Percentiles rank a stretch among this genome's conserved stretches.
phyloP scores from a whole-genome alignment of 2,888 invertebrate genomes.

The Idaea aversata region DNA sequence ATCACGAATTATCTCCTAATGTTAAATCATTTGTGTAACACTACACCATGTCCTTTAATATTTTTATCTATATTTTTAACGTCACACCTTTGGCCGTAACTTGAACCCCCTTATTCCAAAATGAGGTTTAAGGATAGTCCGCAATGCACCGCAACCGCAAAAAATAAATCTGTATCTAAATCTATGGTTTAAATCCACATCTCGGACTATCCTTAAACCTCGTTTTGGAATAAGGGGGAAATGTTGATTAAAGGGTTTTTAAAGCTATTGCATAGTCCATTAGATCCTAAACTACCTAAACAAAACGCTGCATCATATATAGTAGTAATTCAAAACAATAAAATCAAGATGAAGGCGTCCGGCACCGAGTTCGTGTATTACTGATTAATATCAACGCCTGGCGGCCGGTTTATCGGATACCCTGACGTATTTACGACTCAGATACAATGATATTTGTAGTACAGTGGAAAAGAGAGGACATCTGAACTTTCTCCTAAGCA shows the following conservation, averaged over 20 bases:
- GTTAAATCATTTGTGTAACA: too few species aligned
- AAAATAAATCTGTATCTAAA: too few species aligned
- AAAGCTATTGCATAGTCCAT: not conserved
- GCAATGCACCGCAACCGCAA: too few species aligned
- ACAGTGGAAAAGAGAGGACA: not conserved
- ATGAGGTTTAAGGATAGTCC: too few species aligned
- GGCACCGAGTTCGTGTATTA: conserved; percentile 28
- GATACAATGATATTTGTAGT: not conserved
- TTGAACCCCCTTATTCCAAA: too few species aligned
- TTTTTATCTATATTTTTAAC: too few species aligned
- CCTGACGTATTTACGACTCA: conserved; percentile 43
- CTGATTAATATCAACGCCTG: conserved; percentile 32
- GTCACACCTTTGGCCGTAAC: too few species aligned
- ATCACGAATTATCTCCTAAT: too few species aligned
- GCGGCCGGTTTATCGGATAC: conserved; percentile 29
- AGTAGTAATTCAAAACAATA: conserved; percentile 28
- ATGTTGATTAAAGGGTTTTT: not conserved
- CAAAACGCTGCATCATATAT: conserved; percentile 4
- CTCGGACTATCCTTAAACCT: too few species aligned
- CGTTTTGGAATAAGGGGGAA: too few species aligned
- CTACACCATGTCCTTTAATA: too few species aligned
- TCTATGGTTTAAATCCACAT: too few species aligned
- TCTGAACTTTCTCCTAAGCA: not conserved
- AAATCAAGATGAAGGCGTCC: conserved; percentile 24
- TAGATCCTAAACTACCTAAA: not conserved